A percentile compares a stretch with the other conserved stretches of the same genome.
Conservation (phyloP, 1,140 invertebrate species). For the Scaptomyza pallida region DNA sequence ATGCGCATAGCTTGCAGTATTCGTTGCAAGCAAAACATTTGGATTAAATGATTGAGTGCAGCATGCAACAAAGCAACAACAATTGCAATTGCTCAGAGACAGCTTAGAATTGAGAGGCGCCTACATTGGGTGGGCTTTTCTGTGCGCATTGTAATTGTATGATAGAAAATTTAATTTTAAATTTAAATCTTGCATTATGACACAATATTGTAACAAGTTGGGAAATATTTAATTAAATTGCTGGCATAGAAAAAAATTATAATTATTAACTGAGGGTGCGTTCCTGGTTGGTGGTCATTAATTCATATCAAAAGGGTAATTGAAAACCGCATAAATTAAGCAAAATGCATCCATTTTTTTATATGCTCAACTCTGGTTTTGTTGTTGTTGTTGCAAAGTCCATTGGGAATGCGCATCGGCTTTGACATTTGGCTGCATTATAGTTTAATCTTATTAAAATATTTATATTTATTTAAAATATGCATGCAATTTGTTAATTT, state of each 20-base stretch:
- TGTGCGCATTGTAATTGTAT: too few species aligned
- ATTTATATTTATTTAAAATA: constrained; percentile 83
- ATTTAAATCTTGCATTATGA: too few species aligned
- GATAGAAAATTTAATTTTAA: too few species aligned
- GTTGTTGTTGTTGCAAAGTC: constrained; percentile 26
- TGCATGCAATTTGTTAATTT: constrained; percentile 83
- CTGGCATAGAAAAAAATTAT: constrained; percentile 34
- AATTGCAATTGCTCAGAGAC: constrained; percentile 34
- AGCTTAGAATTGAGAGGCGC: constrained; percentile 27
- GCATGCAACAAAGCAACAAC: constrained; percentile 55
- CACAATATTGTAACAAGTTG: too few species aligned
- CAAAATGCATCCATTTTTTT: constrained; percentile 55
- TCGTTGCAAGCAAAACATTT: constrained; percentile 54
- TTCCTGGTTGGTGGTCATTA: constrained; percentile 61
- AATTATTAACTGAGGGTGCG: background rate
- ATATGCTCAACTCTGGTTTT: constrained; percentile 16
- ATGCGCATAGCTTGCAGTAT: constrained; percentile 56
- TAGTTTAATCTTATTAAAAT: constrained; percentile 83
- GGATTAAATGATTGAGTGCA: constrained; percentile 61
- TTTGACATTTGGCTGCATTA: constrained; percentile 82
- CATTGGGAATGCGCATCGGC: constrained; percentile 54
- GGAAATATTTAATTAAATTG: constrained; percentile 69
- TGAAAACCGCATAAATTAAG: constrained; percentile 82
- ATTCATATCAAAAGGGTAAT: constrained; percentile 82
- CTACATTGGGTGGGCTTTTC: too few species aligned